Conservation (phyloP, 2,888 invertebrate species). For the Epistrophe grossulariae region DNA sequence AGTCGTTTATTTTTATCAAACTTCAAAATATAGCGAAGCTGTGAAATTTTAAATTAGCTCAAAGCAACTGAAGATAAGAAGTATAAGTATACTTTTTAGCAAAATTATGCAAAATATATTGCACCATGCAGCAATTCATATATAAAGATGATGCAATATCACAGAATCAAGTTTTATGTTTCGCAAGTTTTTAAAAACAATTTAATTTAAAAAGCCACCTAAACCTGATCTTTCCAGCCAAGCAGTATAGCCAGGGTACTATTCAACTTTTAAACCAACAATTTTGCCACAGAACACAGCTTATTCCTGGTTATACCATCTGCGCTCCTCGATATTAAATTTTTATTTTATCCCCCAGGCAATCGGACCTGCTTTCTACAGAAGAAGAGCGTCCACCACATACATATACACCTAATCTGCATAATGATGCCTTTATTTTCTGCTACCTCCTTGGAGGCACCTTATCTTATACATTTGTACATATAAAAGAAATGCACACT, state of each 20-base stretch:
- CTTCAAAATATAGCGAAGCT: too few species aligned
- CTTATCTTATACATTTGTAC: conserved; percentile 47
- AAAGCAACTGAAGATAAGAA: too few species aligned
- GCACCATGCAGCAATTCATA: not conserved
- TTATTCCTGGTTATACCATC: conserved; percentile 1
- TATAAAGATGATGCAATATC: not conserved
- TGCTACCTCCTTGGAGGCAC: conserved; percentile 48
- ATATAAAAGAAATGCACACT: conserved; percentile 46
- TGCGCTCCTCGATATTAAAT: conserved; percentile 12
- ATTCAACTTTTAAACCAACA: not conserved
- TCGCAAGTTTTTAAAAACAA: conserved; percentile 5
- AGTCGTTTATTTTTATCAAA: too few species aligned
- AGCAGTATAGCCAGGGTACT: not conserved
- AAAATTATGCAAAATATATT: too few species aligned
- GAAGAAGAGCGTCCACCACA: conserved; percentile 56
- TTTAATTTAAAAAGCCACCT: not conserved
- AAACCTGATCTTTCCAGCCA: not conserved
- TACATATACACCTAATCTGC: conserved; percentile 66
- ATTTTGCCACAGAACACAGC: not conserved
- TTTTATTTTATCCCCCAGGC: conserved; percentile 3
- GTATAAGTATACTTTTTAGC: too few species aligned
- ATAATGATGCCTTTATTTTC: conserved; percentile 58
- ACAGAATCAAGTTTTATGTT: not conserved
- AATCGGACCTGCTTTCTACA: not conserved
- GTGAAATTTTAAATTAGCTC: too few species aligned